Conservation (phyloP, 2,888 invertebrate species). For the Napeogenes sylphis region DNA sequence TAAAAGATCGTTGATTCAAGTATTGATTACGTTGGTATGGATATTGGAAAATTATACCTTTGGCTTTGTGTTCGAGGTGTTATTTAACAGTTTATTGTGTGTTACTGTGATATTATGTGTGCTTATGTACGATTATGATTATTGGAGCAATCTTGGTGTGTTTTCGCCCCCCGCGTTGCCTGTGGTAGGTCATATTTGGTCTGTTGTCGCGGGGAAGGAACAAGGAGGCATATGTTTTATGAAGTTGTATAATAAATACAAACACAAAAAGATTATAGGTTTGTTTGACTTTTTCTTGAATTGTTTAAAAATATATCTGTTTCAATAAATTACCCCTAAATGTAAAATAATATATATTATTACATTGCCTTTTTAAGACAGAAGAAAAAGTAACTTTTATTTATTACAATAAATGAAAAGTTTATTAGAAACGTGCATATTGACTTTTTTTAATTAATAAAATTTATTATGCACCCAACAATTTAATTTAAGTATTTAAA, state of each 20-base stretch:
- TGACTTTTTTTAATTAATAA: too few species aligned
- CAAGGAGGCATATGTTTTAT: constrained; percentile 70
- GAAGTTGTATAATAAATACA: constrained; percentile 62
- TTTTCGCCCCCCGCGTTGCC: constrained; percentile 65
- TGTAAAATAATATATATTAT: too few species aligned
- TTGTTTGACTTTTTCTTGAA: constrained; percentile 31
- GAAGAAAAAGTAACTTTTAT: too few species aligned
- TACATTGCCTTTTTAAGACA: too few species aligned
- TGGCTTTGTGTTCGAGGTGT: constrained; percentile 47
- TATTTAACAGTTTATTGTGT: constrained; percentile 40
- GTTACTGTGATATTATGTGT: constrained; percentile 44
- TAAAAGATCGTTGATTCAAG: constrained; percentile 49
- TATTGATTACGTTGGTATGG: constrained; percentile 49
- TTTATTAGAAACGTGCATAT: too few species aligned
- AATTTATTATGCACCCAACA: too few species aligned
- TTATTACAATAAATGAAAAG: too few species aligned
- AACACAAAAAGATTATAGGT: constrained; percentile 61
- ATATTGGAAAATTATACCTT: constrained; percentile 54
- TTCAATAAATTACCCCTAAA: too few species aligned
- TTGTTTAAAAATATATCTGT: background rate
- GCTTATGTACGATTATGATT: constrained; percentile 66
- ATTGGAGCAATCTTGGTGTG: constrained; percentile 60
- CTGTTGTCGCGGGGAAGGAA: constrained; percentile 62
- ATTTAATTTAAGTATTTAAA: too few species aligned
- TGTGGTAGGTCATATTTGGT: constrained; percentile 62